phyloP scores from a whole-genome alignment of 2,888 invertebrate genomes.

The Dryadula phaetusa region DNA sequence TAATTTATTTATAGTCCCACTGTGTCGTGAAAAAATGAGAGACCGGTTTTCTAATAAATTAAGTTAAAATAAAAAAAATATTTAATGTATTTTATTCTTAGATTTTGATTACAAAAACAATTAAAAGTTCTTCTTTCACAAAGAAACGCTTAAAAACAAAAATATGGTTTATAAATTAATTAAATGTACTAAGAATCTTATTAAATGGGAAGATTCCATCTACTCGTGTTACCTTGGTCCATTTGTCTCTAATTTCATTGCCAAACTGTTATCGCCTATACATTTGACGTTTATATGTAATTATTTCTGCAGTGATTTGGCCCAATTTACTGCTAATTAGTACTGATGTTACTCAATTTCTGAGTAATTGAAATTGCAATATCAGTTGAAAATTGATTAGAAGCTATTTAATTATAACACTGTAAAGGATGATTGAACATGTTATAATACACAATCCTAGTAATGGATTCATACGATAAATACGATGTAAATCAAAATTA shows the following conservation, averaged over 20 bases:
- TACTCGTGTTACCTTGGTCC: no score
- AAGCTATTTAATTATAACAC: neutral
- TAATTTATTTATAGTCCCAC: no score
- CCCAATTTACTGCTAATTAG: slow-evolving; percentile 34
- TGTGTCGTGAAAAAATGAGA: no score
- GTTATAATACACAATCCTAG: neutral
- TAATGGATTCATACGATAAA: neutral
- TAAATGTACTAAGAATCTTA: no score
- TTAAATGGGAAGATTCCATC: no score
- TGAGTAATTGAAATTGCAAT: slow-evolving; percentile 30
- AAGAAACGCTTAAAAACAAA: no score
- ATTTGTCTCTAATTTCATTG: slow-evolving; percentile 1
- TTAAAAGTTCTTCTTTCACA: no score
- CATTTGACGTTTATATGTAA: slow-evolving; percentile 3
- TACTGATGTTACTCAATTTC: slow-evolving; percentile 28
- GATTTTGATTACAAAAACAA: no score
- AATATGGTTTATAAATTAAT: no score
- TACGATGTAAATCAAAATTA: neutral
- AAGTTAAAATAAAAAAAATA: no score
- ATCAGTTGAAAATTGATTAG: slow-evolving; percentile 19
- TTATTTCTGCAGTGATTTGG: slow-evolving; percentile 30
- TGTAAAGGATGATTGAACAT: neutral
- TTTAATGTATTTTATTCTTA: no score
- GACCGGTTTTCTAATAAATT: no score
- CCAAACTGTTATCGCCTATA: neutral